Evolutionary conservation across 2,888 invertebrate genomes (phyloP).

Genomic region (Latheticus oryzae): DNA sequence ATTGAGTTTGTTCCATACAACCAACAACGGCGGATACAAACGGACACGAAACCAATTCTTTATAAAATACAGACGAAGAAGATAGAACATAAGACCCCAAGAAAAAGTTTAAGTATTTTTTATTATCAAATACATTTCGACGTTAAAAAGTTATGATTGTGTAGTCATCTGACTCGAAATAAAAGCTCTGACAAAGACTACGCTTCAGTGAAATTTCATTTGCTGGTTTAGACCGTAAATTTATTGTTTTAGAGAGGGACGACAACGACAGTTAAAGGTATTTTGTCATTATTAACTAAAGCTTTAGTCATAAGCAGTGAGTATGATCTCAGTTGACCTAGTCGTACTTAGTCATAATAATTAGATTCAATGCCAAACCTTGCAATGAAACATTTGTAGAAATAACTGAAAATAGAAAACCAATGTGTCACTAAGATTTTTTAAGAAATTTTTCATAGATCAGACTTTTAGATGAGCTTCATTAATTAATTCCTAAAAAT

Average conservation of each 20-base stretch:
- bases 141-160: constrained; percentile 13
- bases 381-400: too few species aligned
- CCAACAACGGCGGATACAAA: too few species aligned
- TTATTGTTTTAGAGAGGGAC: not conserved
- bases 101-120: constrained; percentile 25
- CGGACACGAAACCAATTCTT: constrained; percentile 18
- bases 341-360: constrained; percentile 16
- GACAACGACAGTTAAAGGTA: too few species aligned
- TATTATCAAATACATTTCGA: constrained; percentile 22
- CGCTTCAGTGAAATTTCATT: constrained; percentile 12
- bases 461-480: too few species aligned
- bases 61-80: constrained; percentile 15
- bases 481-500: too few species aligned
- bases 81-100: constrained; percentile 7
- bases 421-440: too few species aligned
- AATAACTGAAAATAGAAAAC: too few species aligned
- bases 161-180: not conserved
- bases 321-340: constrained; percentile 22
- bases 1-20: constrained; percentile 20
- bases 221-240: not conserved
- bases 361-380: constrained; percentile 18
- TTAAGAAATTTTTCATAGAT: too few species aligned
- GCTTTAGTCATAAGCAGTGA: not conserved
- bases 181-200: constrained; percentile 1
- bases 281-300: constrained; percentile 1